Conservation (phyloP, 2,888 invertebrate species). For the Melipona bicolor region DNA sequence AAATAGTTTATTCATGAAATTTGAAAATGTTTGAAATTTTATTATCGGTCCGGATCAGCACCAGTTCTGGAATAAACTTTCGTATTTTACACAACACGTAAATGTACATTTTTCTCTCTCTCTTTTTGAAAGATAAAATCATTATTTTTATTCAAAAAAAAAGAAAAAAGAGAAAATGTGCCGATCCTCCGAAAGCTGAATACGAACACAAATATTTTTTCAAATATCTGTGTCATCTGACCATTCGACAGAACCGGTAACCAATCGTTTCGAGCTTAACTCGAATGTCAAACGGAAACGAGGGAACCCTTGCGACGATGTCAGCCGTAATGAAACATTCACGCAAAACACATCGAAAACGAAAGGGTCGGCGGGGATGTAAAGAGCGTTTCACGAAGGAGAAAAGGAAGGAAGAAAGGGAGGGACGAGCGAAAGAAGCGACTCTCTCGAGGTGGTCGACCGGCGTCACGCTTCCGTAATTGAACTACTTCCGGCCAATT, state of each 20-base stretch:
- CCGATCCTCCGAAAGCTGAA: no score
- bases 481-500: conserved; percentile 78
- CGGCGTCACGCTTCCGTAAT: conserved; percentile 72
- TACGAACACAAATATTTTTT: no score
- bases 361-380: not conserved
- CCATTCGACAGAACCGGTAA: not conserved
- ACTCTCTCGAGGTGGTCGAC: conserved; percentile 55
- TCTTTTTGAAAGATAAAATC: no score
- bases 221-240: no score
- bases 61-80: no score
- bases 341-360: conserved; percentile 8
- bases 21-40: no score
- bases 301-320: conserved; percentile 27
- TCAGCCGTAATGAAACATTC: conserved; percentile 22
- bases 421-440: conserved; percentile 43
- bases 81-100: no score
- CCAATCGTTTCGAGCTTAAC: not conserved
- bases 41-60: no score
- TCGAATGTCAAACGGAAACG: conserved; percentile 14
- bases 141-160: no score
- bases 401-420: conserved; percentile 25
- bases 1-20: no score
- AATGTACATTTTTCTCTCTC: no score
- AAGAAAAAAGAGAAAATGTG: no score
- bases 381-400: conserved; percentile 3